Percentiles rank a stretch among this genome's conserved stretches.
phyloP scores from a whole-genome alignment of 2,797 vertebrate genomes.

The Centroberyx gerrardi region DNA sequence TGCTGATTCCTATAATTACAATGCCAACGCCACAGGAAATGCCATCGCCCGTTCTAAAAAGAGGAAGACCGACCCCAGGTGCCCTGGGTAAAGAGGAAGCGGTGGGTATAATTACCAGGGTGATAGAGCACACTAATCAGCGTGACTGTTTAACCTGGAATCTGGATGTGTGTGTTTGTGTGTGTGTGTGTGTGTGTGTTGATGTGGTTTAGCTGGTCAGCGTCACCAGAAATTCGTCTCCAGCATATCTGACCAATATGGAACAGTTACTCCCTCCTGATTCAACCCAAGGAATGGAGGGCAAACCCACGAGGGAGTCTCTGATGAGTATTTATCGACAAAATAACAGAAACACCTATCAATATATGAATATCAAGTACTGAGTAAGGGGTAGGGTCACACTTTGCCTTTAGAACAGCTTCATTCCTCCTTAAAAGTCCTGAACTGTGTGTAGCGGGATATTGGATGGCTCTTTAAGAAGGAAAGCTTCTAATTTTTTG shows the following conservation, averaged over 20 bases:
- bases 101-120: conserved; percentile 57
- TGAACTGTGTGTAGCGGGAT: no score
- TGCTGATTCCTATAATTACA: conserved; percentile 47
- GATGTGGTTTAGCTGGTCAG: conserved; percentile 28
- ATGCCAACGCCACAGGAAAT: conserved; percentile 57
- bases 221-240: conserved; percentile 49
- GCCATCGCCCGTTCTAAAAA: conserved; percentile 24
- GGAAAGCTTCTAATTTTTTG: no score
- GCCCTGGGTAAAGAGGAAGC: conserved; percentile 59
- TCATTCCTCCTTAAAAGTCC: no score
- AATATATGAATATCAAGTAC: not conserved
- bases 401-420: no score
- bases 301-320: conserved; percentile 50
- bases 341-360: conserved; percentile 23
- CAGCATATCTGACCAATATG: conserved; percentile 41
- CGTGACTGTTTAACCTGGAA: conserved; percentile 61
- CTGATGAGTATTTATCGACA: conserved; percentile 22
- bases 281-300: conserved; percentile 24
- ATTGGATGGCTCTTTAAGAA: no score
- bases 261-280: conserved; percentile 48
- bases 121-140: conserved; percentile 56
- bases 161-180: conserved; percentile 29
- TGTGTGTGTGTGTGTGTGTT: conserved; percentile 26
- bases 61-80: conserved; percentile 54
- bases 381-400: no score